A percentile compares a stretch with the other conserved stretches of the same genome.
Conservation (phyloP, 1,140 invertebrate species). For the Lucilia cuprina region DNA sequence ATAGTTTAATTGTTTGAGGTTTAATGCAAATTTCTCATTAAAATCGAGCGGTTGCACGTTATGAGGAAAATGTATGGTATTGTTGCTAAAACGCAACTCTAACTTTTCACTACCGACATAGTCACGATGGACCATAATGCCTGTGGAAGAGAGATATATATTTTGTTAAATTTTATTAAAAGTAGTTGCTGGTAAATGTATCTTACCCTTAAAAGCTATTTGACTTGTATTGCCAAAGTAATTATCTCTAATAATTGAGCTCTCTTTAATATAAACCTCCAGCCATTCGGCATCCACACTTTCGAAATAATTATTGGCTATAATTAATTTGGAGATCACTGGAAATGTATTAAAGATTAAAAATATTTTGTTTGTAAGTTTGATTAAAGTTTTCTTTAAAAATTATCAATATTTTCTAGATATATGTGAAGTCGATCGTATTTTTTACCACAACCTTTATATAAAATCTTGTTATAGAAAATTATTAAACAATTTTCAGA, state of each 20-base stretch:
- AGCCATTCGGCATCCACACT: slow-evolving; percentile 55
- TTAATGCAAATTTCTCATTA: slow-evolving; percentile 49
- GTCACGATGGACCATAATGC: slow-evolving; percentile 50
- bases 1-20: slow-evolving; percentile 48
- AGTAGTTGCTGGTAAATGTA: not conserved
- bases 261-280: slow-evolving; percentile 49
- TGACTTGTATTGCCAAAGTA: slow-evolving; percentile 52
- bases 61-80: slow-evolving; percentile 46
- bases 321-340: slow-evolving; percentile 54
- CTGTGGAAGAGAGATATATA: slow-evolving; percentile 32
- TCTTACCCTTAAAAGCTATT: slow-evolving; percentile 51
- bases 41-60: slow-evolving; percentile 46
- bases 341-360: not conserved
- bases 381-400: not conserved
- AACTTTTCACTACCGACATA: slow-evolving; percentile 53
- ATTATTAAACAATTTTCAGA: too few relatives aligned
- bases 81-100: slow-evolving; percentile 58
- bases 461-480: too few relatives aligned
- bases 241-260: slow-evolving; percentile 50
- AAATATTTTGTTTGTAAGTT: slow-evolving; percentile 24
- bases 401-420: too few relatives aligned
- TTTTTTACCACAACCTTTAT: too few relatives aligned
- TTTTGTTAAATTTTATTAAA: not conserved
- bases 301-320: slow-evolving; percentile 52
- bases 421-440: too few relatives aligned